These are phyloP conservation scores for Atrina japonica DNA, from an alignment of 2,888 invertebrate species.

Conservation along the genomic window DNA sequence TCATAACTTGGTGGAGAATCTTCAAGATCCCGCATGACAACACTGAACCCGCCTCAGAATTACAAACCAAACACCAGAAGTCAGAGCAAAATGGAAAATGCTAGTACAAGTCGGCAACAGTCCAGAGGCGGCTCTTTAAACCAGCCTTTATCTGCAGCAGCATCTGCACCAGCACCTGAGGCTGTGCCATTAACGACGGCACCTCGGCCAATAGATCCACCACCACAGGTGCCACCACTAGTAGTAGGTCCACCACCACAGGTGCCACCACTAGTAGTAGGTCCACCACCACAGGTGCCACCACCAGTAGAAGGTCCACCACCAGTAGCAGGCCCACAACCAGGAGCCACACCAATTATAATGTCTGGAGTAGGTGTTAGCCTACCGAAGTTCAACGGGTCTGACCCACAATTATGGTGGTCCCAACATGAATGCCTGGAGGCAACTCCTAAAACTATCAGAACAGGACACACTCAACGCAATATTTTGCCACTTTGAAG, in stretches of 20 bases:
- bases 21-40: conserved; percentile 16
- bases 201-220: background rate
- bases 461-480: too few relatives aligned
- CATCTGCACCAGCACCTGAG: too few relatives aligned
- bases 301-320: too few relatives aligned
- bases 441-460: background rate
- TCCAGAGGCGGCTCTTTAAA: too few relatives aligned
- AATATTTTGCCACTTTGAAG: too few relatives aligned
- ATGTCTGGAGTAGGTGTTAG: conserved; percentile 4
- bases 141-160: too few relatives aligned
- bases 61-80: too few relatives aligned
- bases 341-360: background rate
- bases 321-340: background rate
- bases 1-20: conserved; percentile 10
- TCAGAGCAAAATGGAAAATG: background rate
- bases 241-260: too few relatives aligned
- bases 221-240: background rate
- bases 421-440: conserved; percentile 10
- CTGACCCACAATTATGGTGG: conserved; percentile 3
- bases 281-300: background rate
- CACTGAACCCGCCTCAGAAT: too few relatives aligned
- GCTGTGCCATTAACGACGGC: background rate
- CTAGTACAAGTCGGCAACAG: too few relatives aligned
- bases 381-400: conserved; percentile 2
- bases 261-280: background rate